Base-by-base conservation (phyloP, 64 coral and sea anemone species). In the Montipora foliosa region DNA sequence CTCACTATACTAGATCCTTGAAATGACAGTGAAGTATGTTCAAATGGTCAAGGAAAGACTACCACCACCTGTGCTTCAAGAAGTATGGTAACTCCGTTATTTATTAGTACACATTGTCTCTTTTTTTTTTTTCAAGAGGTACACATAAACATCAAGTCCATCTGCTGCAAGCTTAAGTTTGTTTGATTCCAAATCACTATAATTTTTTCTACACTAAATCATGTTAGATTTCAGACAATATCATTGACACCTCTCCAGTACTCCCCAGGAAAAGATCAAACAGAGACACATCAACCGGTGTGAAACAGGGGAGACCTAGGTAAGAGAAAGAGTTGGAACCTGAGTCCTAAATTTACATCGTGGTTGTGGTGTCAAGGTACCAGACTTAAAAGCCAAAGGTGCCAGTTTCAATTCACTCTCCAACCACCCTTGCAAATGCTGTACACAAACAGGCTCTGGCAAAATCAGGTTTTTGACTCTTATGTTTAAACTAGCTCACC, bases 21-120 rank as follows among this genome's bases (percentile, higher is more conserved):
- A 97, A 83, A 94, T 97, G 92, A 95, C 96, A 14, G 96, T 97
- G 22, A 97, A 97, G 77, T 97, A 93, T 76, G 84, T 97, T 8
- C 75, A 77, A 50, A 93, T 97, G 9, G 75, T 97, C 10, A 97
- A 97, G 71, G 83, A 94, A 53, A 91, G 93, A 29, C 74, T 91
- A 16, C 92, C 96, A 10, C 45, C 89, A 6, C 44, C 96, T 77
- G 88, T 95, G 14, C 94, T 95, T 76, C 89, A 94, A 74, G 96
- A 97, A 93, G 96, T 97, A 79, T 67, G 84, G 17, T 16, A 64
- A 64, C 17, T 16, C 64, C 2, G 12, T 14, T 13, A 68, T 17
- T 17, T 13, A 68, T 12, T n/a, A 68, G 8, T 17, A 68, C 10
- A 68, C 8, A 68, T 37, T 37, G 12, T 68, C 0, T 14, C 25